Percentiles rank a stretch among this genome's conserved stretches.
These are phyloP conservation scores for Macrochelys suwanniensis DNA, from an alignment of 2,797 vertebrate species.

Conservation along the genomic window DNA sequence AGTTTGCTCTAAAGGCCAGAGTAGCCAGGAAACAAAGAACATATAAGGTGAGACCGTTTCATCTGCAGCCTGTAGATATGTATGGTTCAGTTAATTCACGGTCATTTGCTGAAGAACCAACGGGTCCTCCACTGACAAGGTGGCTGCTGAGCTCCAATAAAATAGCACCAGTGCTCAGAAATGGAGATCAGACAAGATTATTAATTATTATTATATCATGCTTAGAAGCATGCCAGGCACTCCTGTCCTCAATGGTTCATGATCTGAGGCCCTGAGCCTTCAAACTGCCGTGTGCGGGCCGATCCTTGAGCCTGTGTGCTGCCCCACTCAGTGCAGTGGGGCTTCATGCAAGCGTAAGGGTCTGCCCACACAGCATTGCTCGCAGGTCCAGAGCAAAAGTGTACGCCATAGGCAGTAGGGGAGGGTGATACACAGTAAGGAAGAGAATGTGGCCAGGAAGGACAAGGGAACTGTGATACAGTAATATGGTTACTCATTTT, in stretches of 20 bases:
- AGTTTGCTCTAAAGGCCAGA: slow-evolving; percentile 50
- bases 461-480: neutral
- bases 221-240: neutral
- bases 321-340: neutral
- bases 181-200: neutral
- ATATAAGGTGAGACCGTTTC: neutral
- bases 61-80: neutral
- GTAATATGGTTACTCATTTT: accelerated
- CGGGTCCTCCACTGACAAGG: neutral
- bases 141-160: neutral
- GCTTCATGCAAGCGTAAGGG: neutral
- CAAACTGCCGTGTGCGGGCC: neutral
- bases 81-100: neutral
- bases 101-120: neutral
- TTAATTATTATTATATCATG: neutral
- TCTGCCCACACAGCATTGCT: neutral
- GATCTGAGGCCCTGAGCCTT: neutral
- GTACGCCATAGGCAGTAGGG: neutral
- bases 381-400: neutral
- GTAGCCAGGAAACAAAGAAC: neutral
- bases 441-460: neutral
- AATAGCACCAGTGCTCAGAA: neutral
- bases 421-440: neutral
- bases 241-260: neutral
- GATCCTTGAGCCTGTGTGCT: accelerated